Conservation (phyloP, 2,113 vertebrate genomes). For the Hemibagrus wyckioides region DNA sequence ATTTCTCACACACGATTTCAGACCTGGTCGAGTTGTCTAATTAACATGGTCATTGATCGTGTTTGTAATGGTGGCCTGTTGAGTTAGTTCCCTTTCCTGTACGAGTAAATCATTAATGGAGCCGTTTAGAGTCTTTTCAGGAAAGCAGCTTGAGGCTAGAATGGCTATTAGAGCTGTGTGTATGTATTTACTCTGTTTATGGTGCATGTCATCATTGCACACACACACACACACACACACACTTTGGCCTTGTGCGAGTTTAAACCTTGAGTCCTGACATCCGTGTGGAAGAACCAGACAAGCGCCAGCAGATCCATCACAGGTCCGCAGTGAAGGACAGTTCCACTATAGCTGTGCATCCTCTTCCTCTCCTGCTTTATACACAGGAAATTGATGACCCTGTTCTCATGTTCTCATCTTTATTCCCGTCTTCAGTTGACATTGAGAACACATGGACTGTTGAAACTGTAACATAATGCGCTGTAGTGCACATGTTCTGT, state of each 20-base stretch:
- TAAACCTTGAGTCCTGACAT: conserved; percentile 43
- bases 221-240: background rate
- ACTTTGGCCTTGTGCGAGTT: conserved; percentile 27
- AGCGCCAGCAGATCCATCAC: conserved; percentile 27
- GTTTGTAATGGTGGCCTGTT: conserved; percentile 8
- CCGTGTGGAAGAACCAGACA: conserved; percentile 23
- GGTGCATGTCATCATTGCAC: background rate
- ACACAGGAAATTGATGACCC: conserved; percentile 38
- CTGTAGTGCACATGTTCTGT: background rate
- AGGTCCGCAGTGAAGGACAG: conserved; percentile 27
- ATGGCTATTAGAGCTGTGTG: conserved; percentile 27
- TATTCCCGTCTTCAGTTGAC: background rate
- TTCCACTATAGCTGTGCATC: conserved; percentile 29
- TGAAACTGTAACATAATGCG: background rate
- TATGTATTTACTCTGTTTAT: conserved; percentile 31
- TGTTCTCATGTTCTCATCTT: conserved; percentile 8
- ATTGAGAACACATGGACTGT: background rate
- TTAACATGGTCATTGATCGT: conserved; percentile 37
- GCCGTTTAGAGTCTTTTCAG: background rate
- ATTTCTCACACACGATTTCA: conserved; percentile 23
- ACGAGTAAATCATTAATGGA: conserved; percentile 24
- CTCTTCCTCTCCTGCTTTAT: conserved; percentile 24
- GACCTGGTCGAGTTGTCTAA: conserved; percentile 27
- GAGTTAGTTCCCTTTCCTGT: conserved; percentile 11
- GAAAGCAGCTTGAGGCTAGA: conserved; percentile 19